These are phyloP conservation scores for Merodon equestris DNA, from an alignment of 2,888 invertebrate genomes.

Conservation along the genomic window DNA sequence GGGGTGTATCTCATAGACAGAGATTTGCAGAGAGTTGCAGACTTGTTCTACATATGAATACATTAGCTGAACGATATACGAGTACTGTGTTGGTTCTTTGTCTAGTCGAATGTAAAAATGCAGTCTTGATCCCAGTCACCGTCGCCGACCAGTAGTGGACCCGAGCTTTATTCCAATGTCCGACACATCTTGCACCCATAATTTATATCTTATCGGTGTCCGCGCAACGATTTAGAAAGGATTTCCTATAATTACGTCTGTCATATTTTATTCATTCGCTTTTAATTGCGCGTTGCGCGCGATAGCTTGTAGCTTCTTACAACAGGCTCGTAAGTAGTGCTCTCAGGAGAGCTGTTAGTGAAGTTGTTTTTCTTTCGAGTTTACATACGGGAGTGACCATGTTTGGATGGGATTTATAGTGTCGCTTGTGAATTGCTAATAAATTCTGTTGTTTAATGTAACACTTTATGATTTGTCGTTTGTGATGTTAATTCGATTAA, in stretches of 20 bases:
- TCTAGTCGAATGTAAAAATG: slow-evolving; percentile 35
- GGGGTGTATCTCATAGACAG: slow-evolving; percentile 16
- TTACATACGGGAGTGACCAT: slow-evolving; percentile 35
- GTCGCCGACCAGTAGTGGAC: slow-evolving; percentile 14
- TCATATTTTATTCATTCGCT: slow-evolving; percentile 64
- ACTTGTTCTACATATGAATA: slow-evolving; percentile 55
- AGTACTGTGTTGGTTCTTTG: slow-evolving; percentile 38
- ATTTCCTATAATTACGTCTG: slow-evolving; percentile 58
- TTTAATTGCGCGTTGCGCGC: slow-evolving; percentile 53
- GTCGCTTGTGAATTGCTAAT: slow-evolving; percentile 18
- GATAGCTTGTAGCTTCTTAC: slow-evolving; percentile 11
- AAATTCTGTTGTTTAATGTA: slow-evolving; percentile 46
- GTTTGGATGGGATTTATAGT: slow-evolving; percentile 44
- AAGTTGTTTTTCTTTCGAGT: slow-evolving; percentile 1
- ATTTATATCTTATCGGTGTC: slow-evolving; percentile 62
- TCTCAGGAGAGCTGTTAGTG: slow-evolving; percentile 46
- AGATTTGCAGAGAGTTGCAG: neutral
- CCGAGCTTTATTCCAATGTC: slow-evolving; percentile 45
- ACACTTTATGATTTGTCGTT: slow-evolving; percentile 50
- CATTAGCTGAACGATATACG: neutral
- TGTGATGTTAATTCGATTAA: slow-evolving; percentile 48
- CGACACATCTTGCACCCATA: slow-evolving; percentile 48
- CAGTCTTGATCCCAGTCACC: too few relatives aligned
- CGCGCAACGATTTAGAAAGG: slow-evolving; percentile 35
- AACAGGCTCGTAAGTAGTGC: slow-evolving; percentile 48